Percentiles rank a stretch among this genome's conserved stretches.
phyloP scores from a whole-genome alignment of 2,797 vertebrate genomes.

The Sylvilagus floridanus region DNA sequence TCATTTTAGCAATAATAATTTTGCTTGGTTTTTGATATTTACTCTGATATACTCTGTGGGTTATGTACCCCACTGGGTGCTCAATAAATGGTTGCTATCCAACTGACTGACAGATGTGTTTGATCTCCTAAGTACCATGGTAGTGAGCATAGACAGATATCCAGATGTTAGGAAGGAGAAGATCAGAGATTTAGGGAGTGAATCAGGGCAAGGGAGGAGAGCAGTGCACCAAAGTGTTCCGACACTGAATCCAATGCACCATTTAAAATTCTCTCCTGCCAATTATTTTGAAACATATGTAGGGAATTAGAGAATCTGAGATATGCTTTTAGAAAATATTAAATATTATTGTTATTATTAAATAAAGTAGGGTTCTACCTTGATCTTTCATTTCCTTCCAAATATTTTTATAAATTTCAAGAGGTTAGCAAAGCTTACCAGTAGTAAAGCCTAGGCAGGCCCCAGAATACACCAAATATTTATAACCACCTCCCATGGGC shows the following conservation, averaged over 20 bases:
- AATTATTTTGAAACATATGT: constrained; percentile 33
- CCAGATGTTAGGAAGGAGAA: constrained; percentile 17
- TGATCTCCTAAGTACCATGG: constrained; percentile 30
- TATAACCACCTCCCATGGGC: neutral
- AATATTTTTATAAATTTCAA: constrained; percentile 62
- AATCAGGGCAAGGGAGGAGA: neutral
- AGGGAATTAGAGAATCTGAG: constrained; percentile 28
- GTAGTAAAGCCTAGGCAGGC: neutral
- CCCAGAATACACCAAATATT: neutral
- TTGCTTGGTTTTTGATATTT: constrained; percentile 51
- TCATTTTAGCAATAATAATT: constrained; percentile 52
- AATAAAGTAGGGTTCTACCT: neutral
- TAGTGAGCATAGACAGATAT: constrained; percentile 39
- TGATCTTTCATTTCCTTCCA: neutral
- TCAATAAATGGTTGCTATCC: constrained; percentile 45
- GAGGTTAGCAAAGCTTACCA: constrained; percentile 1
- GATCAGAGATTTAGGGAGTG: neutral
- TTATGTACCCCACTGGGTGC: neutral
- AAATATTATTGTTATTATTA: constrained; percentile 34
- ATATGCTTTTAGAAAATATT: neutral
- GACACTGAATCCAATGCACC: neutral
- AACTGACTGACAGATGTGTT: constrained; percentile 64
- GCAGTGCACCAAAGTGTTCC: neutral
- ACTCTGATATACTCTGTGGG: constrained; percentile 43
- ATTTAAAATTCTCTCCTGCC: constrained; percentile 43